phyloP scores from a whole-genome alignment of 1,140 invertebrate genomes.

The Ostrea denselamellosa region DNA sequence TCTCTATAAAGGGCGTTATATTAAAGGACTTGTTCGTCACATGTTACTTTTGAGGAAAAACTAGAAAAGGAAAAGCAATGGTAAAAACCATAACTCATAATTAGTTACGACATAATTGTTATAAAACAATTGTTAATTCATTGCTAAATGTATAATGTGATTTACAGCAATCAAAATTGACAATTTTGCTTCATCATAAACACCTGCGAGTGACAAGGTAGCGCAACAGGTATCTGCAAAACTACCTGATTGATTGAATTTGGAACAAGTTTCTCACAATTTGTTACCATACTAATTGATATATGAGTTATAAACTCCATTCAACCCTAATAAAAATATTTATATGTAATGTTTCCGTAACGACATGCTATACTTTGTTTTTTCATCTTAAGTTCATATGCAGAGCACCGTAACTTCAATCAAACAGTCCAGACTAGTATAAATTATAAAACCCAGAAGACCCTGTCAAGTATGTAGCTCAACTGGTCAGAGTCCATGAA shows the following conservation, averaged over 20 bases:
- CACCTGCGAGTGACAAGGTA: background rate
- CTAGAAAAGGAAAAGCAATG: background rate
- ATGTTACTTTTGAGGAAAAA: background rate
- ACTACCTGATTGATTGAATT: background rate
- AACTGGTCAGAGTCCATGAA: no score
- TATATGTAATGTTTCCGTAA: no score
- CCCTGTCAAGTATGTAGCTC: no score
- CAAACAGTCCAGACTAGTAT: no score
- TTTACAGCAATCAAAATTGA: background rate
- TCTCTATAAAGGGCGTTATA: background rate
- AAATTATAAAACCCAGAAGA: no score
- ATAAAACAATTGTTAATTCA: slow-evolving; percentile 4
- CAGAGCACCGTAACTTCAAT: no score
- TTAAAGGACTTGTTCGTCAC: background rate
- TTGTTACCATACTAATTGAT: no score
- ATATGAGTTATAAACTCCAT: no score
- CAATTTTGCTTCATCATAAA: background rate
- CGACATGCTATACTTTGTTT: no score
- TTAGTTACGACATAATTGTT: background rate
- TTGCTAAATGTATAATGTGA: background rate
- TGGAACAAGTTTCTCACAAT: no score
- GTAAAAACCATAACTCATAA: background rate
- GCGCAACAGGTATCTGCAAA: background rate
- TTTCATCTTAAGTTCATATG: no score
- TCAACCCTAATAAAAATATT: no score